Conservation (phyloP, 2,888 invertebrate genomes). For the Apoderus coryli region DNA sequence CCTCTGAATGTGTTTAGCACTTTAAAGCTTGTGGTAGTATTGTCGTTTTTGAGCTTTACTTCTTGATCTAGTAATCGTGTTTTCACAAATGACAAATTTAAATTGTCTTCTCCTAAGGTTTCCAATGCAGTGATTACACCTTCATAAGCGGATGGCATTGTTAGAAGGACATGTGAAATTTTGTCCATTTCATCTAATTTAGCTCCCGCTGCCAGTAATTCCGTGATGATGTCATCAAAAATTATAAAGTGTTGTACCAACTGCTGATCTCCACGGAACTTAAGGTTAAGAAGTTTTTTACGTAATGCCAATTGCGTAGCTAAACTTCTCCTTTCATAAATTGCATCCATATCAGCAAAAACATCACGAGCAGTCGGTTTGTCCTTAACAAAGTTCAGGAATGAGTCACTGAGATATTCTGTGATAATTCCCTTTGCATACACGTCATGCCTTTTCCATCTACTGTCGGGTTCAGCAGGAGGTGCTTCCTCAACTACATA, state of each 20-base stretch:
- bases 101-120: slow-evolving; percentile 25
- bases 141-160: slow-evolving; percentile 24
- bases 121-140: slow-evolving; percentile 27
- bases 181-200: slow-evolving; percentile 25
- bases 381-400: slow-evolving; percentile 9
- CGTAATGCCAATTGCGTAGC: slow-evolving; percentile 19
- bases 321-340: slow-evolving; percentile 14
- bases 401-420: slow-evolving; percentile 11
- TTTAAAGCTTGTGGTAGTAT: background rate
- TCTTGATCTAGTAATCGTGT: slow-evolving; percentile 4
- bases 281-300: slow-evolving; percentile 18
- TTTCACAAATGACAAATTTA: slow-evolving; percentile 16
- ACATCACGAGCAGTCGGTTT: slow-evolving; percentile 8
- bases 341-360: slow-evolving; percentile 9
- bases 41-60: slow-evolving; percentile 2
- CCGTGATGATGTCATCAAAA: slow-evolving; percentile 26
- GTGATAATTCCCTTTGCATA: slow-evolving; percentile 8
- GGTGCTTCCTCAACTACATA: slow-evolving; percentile 5
- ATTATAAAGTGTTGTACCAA: slow-evolving; percentile 21
- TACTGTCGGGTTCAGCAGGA: no score
- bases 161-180: slow-evolving; percentile 24
- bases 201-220: slow-evolving; percentile 24
- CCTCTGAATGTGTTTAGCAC: no score
- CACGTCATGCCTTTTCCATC: no score
- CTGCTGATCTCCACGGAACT: slow-evolving; percentile 15